phyloP scores from a whole-genome alignment of 2,888 invertebrate genomes.

The Apotomis betuletana region DNA sequence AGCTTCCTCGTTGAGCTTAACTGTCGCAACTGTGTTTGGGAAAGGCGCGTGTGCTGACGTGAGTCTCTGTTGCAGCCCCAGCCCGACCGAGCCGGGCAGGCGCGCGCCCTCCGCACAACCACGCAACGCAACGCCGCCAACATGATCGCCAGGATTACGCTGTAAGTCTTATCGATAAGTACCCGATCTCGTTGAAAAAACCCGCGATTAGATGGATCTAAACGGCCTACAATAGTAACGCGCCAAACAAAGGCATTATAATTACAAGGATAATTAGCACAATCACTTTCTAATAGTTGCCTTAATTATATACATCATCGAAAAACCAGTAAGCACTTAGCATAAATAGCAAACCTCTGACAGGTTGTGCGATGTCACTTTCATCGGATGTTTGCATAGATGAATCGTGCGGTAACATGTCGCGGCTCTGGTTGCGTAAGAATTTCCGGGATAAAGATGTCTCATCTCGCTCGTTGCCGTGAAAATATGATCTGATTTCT shows the following conservation, averaged over 20 bases:
- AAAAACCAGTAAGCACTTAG: slow-evolving; percentile 50
- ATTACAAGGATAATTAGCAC: slow-evolving; percentile 52
- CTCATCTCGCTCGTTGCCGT: slow-evolving; percentile 56
- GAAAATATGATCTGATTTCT: slow-evolving; percentile 73
- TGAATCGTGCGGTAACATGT: slow-evolving; percentile 49
- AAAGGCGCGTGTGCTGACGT: slow-evolving; percentile 80
- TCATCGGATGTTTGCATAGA: slow-evolving; percentile 62
- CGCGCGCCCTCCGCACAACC: slow-evolving; percentile 53
- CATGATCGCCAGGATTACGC: slow-evolving; percentile 74
- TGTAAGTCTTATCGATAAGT: slow-evolving; percentile 65
- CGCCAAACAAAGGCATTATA: background rate
- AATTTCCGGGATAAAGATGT: slow-evolving; percentile 49
- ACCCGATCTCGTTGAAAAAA: background rate
- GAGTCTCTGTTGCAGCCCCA: slow-evolving; percentile 79
- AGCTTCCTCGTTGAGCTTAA: slow-evolving; percentile 81
- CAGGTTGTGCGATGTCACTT: slow-evolving; percentile 57
- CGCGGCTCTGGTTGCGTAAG: slow-evolving; percentile 54
- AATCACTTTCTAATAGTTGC: slow-evolving; percentile 68
- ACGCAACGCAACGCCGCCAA: slow-evolving; percentile 50
- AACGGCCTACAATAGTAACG: background rate
- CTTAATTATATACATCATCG: slow-evolving; percentile 56
- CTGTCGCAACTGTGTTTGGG: slow-evolving; percentile 80
- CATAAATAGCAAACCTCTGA: slow-evolving; percentile 53
- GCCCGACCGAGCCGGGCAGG: slow-evolving; percentile 68
- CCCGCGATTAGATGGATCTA: background rate